These are phyloP conservation scores for Ploceus nigricollis DNA, from an alignment of 2,113 vertebrate genomes.

Conservation along the genomic window DNA sequence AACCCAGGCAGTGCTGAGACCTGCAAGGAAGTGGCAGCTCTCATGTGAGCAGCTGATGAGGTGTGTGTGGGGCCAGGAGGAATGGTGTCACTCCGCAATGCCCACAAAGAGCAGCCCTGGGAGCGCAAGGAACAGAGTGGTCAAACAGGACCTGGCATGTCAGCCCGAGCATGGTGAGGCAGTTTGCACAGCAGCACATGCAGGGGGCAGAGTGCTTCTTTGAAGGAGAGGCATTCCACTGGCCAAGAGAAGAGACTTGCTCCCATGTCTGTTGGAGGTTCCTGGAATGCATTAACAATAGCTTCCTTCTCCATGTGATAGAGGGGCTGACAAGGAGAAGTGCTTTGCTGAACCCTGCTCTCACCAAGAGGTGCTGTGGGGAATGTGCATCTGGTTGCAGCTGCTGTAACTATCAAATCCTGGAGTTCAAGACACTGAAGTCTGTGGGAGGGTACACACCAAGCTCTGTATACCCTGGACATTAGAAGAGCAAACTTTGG, in stretches of 20 bases:
- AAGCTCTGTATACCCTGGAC: neutral
- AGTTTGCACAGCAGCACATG: neutral
- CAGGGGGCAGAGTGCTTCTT: neutral
- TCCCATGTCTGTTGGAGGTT: neutral
- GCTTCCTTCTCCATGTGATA: neutral
- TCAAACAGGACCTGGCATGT: neutral
- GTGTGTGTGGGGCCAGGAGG: accelerated
- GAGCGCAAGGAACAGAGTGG: accelerated
- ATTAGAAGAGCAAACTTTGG: neutral
- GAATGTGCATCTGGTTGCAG: neutral
- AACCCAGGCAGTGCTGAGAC: neutral
- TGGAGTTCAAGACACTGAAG: neutral
- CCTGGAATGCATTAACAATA: accelerated
- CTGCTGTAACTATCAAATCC: too few species aligned
- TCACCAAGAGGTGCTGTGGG: neutral
- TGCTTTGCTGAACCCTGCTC: neutral
- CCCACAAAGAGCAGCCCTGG: neutral
- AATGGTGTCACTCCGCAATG: neutral
- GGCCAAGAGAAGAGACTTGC: neutral
- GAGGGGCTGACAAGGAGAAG: accelerated
- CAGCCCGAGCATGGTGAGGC: too few species aligned
- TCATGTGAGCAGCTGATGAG: accelerated
- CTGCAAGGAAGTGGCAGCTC: neutral
- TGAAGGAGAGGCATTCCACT: neutral
- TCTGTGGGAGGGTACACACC: neutral